Percentiles rank a stretch among this genome's conserved stretches.
These are phyloP conservation scores for Akabosia matsudoensis DNA, from an alignment of 1,140 invertebrate species.

Conservation along the genomic window DNA sequence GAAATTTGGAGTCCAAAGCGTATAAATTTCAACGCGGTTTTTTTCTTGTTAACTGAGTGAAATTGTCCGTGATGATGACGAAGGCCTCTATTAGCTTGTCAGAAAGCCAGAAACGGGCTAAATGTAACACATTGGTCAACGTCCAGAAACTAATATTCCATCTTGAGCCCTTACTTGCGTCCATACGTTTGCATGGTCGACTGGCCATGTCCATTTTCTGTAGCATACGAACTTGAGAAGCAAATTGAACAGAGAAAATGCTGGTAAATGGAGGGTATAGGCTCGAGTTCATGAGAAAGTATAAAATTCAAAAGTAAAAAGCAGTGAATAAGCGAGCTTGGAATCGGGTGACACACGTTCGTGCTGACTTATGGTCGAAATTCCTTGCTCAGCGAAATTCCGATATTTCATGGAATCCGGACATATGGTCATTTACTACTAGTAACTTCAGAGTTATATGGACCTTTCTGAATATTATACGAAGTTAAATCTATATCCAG, in stretches of 20 bases:
- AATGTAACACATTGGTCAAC: slow-evolving; percentile 21
- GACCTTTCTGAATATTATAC: no score
- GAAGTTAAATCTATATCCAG: no score
- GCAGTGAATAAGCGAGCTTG: neutral
- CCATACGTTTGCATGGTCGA: neutral
- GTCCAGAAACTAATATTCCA: neutral
- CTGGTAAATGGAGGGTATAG: no score
- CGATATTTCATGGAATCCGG: slow-evolving; percentile 5
- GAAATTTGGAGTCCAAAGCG: slow-evolving; percentile 5
- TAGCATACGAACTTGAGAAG: neutral
- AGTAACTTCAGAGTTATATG: no score
- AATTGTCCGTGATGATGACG: slow-evolving; percentile 24
- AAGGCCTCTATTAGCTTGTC: slow-evolving; percentile 23
- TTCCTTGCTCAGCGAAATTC: slow-evolving; percentile 14
- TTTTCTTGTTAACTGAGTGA: neutral
- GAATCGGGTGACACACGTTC: neutral
- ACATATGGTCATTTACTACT: slow-evolving; percentile 22
- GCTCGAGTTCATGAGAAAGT: slow-evolving; percentile 2
- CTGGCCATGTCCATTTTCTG: neutral
- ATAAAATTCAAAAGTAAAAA: neutral
- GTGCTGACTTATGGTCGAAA: slow-evolving; percentile 17
- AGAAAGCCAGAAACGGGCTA: neutral
- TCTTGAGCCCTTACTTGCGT: neutral
- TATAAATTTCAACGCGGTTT: slow-evolving; percentile 16
- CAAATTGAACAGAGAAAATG: no score